Percentiles rank a stretch among this genome's conserved stretches.
Evolutionary conservation across 1,140 invertebrate genomes (phyloP).

Genomic region (Melitaea cinxia): DNA sequence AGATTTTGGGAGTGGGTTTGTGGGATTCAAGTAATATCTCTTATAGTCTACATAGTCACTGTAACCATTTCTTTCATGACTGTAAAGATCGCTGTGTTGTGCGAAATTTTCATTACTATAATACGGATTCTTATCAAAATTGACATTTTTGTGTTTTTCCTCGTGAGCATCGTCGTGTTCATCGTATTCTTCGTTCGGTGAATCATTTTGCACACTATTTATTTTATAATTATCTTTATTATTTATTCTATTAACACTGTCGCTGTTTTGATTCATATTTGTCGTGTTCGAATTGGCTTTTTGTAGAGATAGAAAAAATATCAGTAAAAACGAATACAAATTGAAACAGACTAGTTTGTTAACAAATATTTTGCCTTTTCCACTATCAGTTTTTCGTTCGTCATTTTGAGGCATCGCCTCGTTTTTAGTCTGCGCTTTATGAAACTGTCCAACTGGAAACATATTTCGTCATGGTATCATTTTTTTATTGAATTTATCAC

Average conservation of each 20-base stretch:
- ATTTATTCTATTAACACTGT: slow-evolving; percentile 43
- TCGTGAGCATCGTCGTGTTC: slow-evolving; percentile 48
- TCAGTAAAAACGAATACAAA: slow-evolving; percentile 54
- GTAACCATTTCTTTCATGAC: slow-evolving; percentile 58
- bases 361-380: slow-evolving; percentile 32
- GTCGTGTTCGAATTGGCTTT: slow-evolving; percentile 72
- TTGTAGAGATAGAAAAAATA: slow-evolving; percentile 58
- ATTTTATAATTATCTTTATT: slow-evolving; percentile 35
- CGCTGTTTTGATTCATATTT: slow-evolving; percentile 63
- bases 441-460: slow-evolving; percentile 50
- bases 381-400: slow-evolving; percentile 36
- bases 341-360: slow-evolving; percentile 52
- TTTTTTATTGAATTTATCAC: slow-evolving; percentile 49
- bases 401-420: slow-evolving; percentile 57
- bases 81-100: slow-evolving; percentile 67
- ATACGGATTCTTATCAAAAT: slow-evolving; percentile 71
- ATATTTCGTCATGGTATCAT: slow-evolving; percentile 77
- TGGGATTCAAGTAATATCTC: slow-evolving; percentile 69
- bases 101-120: slow-evolving; percentile 65
- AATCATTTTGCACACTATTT: slow-evolving; percentile 49
- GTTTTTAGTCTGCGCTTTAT: slow-evolving; percentile 54
- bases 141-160: slow-evolving; percentile 62
- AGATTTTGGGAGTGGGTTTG: slow-evolving; percentile 63
- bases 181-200: slow-evolving; percentile 57
- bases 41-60: slow-evolving; percentile 77